Conservation (phyloP, 2,888 invertebrate species). For the Polydrusus tereticollis region DNA sequence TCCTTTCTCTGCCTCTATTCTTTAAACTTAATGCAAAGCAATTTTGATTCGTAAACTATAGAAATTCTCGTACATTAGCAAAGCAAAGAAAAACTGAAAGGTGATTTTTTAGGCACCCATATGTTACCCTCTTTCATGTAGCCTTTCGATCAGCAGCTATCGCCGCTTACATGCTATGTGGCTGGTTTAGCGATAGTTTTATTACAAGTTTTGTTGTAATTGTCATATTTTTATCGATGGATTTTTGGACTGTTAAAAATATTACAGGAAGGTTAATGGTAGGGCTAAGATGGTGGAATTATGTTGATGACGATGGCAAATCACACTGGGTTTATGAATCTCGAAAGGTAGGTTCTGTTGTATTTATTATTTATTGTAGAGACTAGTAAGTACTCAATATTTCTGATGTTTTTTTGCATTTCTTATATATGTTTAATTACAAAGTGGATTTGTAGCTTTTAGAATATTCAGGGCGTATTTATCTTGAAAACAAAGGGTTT, state of each 20-base stretch:
- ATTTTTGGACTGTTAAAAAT: constrained; percentile 99
- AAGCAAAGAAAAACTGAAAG: no score
- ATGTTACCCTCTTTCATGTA: constrained; percentile 92
- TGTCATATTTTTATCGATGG: constrained; percentile 91
- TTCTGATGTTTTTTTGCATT: not conserved
- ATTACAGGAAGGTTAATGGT: constrained; percentile 95
- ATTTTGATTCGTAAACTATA: no score
- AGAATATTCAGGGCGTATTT: no score
- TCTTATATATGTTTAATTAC: no score
- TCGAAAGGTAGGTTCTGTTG: constrained; percentile 76
- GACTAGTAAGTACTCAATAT: no score
- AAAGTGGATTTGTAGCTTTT: no score
- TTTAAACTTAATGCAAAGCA: no score
- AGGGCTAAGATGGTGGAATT: constrained; percentile 99
- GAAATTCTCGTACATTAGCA: no score
- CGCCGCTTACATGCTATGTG: constrained; percentile 90
- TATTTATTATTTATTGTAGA: not conserved
- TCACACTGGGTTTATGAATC: constrained; percentile 99
- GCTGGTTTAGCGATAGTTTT: constrained; percentile 91
- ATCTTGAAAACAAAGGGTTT: no score
- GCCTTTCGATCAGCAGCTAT: constrained; percentile 88
- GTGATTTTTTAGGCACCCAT: constrained; percentile 86
- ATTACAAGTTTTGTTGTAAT: constrained; percentile 96
- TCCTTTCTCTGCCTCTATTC: no score
- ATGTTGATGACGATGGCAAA: constrained; percentile 96